Evolutionary conservation across 2,113 vertebrate genomes (phyloP).

Genomic region (Dicrurus megarhynchus): DNA sequence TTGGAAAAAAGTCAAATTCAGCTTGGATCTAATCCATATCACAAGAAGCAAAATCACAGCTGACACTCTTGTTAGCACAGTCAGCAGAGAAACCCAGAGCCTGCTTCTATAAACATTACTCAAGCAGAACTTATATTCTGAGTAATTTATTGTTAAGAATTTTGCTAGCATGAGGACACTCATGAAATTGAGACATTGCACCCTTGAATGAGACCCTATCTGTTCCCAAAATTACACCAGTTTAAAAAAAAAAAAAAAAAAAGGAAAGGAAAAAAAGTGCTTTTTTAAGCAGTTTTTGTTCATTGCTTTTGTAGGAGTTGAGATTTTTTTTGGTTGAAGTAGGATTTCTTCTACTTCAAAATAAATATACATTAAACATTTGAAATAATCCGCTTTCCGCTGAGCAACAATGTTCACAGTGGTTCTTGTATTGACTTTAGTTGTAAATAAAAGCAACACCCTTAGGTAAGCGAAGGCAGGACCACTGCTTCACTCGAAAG

Average conservation of each 20-base stretch:
- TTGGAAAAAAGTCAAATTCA: slow-evolving; percentile 54
- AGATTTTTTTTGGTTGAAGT: not conserved
- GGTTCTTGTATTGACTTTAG: not conserved
- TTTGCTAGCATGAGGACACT: not conserved
- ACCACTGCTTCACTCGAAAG: not conserved
- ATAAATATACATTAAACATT: not conserved
- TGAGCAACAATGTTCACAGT: not conserved
- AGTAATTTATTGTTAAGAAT: not conserved
- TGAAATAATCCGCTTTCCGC: not conserved
- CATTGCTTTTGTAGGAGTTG: not conserved
- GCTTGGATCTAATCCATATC: slow-evolving; percentile 44
- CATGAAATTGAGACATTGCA: not conserved
- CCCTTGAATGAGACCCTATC: not conserved
- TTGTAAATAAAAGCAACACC: not conserved
- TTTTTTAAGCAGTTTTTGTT: not conserved
- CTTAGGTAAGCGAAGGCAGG: not conserved
- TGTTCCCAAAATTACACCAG: not conserved
- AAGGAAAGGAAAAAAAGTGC: not conserved
- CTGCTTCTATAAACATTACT: slow-evolving; percentile 12
- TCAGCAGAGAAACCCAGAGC: slow-evolving; percentile 26
- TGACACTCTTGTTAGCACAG: slow-evolving; percentile 37
- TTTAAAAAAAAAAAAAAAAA: not conserved
- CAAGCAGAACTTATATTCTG: not conserved
- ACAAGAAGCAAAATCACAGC: slow-evolving; percentile 44
- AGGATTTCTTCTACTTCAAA: not conserved